Conservation (phyloP, 64 coral and sea anemone genomes). For the Dendronephthya gigantea region DNA sequence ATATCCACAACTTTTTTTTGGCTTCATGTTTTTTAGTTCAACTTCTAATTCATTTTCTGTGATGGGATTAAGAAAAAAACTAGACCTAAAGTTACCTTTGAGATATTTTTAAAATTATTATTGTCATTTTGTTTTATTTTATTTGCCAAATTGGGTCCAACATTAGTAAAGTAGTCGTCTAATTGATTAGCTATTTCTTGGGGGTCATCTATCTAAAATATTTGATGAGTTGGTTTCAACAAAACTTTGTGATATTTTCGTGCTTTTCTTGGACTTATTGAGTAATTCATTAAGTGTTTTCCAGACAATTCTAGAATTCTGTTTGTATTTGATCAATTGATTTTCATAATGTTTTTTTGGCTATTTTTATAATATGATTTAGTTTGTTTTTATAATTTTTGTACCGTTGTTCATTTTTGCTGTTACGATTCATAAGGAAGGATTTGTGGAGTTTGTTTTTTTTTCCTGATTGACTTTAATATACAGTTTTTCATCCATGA, state of each 20-base stretch:
- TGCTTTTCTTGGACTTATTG: too few species aligned
- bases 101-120: not conserved
- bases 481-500: not conserved
- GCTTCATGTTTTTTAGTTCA: too few species aligned
- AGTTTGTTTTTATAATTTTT: constrained; percentile 7
- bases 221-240: not conserved
- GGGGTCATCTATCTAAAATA: not conserved
- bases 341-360: not conserved
- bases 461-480: not conserved
- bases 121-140: not conserved
- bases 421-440: not conserved
- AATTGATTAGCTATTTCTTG: not conserved
- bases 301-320: not conserved
- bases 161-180: not conserved
- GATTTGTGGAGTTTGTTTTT: not conserved
- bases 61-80: constrained; percentile 7
- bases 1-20: not conserved
- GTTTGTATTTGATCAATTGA: not conserved
- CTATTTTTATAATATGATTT: constrained; percentile 7
- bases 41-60: constrained; percentile 25
- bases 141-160: not conserved
- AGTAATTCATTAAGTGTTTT: too few species aligned
- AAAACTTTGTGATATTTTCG: too few species aligned
- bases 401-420: not conserved
- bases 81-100: not conserved